Evolutionary conservation across 2,888 invertebrate species (phyloP).

Genomic region (Romanomermis culicivorax): DNA sequence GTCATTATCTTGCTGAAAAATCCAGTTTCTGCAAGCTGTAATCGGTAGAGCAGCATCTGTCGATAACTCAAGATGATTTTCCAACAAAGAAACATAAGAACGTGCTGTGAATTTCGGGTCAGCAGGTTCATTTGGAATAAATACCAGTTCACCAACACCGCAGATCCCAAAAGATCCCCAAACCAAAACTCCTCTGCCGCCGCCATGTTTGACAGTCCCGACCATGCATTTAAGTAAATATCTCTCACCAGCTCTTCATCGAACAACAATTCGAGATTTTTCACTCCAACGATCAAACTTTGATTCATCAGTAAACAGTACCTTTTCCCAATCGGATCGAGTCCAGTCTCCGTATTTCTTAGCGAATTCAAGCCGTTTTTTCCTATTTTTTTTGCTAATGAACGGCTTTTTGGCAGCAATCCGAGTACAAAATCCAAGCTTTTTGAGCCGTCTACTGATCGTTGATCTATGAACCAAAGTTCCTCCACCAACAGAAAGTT

Average conservation of each 20-base stretch:
- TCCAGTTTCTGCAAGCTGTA: no score
- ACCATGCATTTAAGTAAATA: background rate
- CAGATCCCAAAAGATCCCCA: background rate
- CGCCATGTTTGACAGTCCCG: conserved; percentile 2
- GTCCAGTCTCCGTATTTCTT: background rate
- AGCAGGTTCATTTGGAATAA: background rate
- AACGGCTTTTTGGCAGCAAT: background rate
- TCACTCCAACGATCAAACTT: background rate
- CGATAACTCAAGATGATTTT: background rate
- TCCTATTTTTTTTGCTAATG: background rate
- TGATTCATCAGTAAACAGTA: background rate
- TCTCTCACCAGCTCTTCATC: background rate
- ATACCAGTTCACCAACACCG: background rate
- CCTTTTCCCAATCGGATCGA: background rate
- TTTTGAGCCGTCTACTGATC: background rate
- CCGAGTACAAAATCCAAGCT: background rate
- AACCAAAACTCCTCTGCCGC: background rate
- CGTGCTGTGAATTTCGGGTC: background rate
- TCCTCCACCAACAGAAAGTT: background rate
- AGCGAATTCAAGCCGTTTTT: conserved; percentile 1
- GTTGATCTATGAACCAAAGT: background rate
- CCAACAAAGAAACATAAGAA: background rate
- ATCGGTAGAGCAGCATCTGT: no score
- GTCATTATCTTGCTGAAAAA: no score
- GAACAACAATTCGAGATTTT: background rate